Percentiles rank a stretch among this genome's conserved stretches.
Evolutionary conservation across 2,113 vertebrate genomes (phyloP).

Genomic region (Trinectes maculatus): DNA sequence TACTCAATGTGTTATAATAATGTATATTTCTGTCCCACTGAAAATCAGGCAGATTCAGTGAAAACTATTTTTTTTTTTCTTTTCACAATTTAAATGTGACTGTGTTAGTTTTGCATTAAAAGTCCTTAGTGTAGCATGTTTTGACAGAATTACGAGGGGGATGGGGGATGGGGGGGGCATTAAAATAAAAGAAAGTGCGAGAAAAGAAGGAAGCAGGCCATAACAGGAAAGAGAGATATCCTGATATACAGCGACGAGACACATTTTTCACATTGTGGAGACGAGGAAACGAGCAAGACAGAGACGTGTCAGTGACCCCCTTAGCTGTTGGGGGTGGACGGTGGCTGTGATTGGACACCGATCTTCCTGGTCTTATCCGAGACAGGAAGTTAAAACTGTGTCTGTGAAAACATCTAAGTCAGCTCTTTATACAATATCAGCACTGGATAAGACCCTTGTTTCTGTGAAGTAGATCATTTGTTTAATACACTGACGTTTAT

Average conservation of each 20-base stretch:
- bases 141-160: neutral
- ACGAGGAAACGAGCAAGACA: conserved; percentile 8
- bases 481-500: too few species aligned
- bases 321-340: conserved; percentile 14
- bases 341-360: neutral
- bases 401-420: conserved; percentile 11
- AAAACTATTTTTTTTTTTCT: too few species aligned
- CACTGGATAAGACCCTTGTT: neutral
- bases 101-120: too few species aligned
- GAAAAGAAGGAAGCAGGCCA: conserved; percentile 15
- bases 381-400: conserved; percentile 16
- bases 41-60: neutral
- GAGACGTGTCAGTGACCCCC: neutral
- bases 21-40: neutral
- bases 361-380: neutral
- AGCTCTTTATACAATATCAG: neutral
- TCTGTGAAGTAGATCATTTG: neutral
- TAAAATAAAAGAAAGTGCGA: neutral
- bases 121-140: too few species aligned
- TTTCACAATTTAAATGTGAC: too few species aligned
- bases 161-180: too few species aligned
- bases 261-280: neutral
- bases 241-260: neutral
- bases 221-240: conserved; percentile 24
- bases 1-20: too few species aligned